Percentiles rank a stretch among this genome's conserved stretches.
These are phyloP conservation scores for Mustelus asterias DNA, from an alignment of 2,113 vertebrate species.

Conservation along the genomic window DNA sequence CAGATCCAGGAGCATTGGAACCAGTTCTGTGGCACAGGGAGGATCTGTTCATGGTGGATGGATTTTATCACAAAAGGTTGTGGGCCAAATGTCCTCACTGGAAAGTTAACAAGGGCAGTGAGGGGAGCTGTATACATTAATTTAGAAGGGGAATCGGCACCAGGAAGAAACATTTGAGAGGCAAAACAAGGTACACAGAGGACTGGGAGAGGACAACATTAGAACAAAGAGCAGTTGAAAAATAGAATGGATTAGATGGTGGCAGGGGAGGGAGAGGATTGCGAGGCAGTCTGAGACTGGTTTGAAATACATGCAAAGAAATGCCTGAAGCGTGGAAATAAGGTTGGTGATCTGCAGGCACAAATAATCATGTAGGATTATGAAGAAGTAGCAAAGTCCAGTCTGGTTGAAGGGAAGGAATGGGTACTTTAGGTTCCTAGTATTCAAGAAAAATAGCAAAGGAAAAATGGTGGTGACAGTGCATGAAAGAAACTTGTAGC, in stretches of 20 bases:
- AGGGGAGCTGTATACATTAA: neutral
- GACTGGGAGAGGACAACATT: neutral
- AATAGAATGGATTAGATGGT: neutral
- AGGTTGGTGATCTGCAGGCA: neutral
- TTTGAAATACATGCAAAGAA: neutral
- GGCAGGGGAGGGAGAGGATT: neutral
- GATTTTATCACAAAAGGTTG: neutral
- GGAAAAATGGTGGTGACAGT: neutral
- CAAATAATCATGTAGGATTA: neutral
- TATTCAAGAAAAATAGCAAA: neutral
- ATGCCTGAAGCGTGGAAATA: neutral
- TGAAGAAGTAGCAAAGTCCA: neutral
- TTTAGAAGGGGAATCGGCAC: neutral
- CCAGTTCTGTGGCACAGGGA: neutral
- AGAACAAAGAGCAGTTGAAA: neutral
- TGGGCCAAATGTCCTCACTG: neutral
- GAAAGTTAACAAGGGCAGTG: neutral
- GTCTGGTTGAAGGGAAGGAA: neutral
- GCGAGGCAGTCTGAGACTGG: neutral
- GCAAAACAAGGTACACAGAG: neutral
- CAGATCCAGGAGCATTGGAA: neutral
- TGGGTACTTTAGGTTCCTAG: neutral
- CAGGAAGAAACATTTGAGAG: neutral
- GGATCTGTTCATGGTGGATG: neutral
- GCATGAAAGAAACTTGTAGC: no score